These are phyloP conservation scores for Orthosia cruda DNA, from an alignment of 2,888 invertebrate genomes.

Conservation along the genomic window DNA sequence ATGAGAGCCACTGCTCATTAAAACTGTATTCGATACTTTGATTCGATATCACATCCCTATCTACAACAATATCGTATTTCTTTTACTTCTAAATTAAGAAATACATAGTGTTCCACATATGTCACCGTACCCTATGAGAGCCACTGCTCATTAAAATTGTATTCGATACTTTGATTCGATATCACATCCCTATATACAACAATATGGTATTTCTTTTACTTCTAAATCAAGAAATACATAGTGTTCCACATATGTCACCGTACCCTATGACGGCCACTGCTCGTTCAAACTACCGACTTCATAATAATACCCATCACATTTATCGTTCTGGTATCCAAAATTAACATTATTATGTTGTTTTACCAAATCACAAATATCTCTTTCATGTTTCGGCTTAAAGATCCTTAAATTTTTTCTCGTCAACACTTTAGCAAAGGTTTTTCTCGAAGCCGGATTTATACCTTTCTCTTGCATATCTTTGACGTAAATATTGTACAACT, in stretches of 20 bases:
- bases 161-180: too few species aligned
- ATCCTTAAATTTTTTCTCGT: slow-evolving; percentile 77
- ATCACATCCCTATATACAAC: too few species aligned
- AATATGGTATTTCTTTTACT: too few species aligned
- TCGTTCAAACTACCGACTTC: slow-evolving; percentile 38
- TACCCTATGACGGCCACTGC: slow-evolving; percentile 49
- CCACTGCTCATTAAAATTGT: slow-evolving; percentile 42
- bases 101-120: neutral
- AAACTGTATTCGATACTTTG: neutral
- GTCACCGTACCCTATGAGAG: slow-evolving; percentile 31
- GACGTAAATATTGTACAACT: slow-evolving; percentile 79
- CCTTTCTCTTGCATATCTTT: slow-evolving; percentile 73
- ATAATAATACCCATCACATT: slow-evolving; percentile 34
- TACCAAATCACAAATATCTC: slow-evolving; percentile 77
- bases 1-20: slow-evolving; percentile 55
- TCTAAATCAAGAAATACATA: neutral
- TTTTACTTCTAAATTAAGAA: neutral
- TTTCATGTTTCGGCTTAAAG: slow-evolving; percentile 81
- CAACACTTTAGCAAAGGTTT: slow-evolving; percentile 81
- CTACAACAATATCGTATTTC: too few species aligned
- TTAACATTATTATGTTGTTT: slow-evolving; percentile 74
- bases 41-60: too few species aligned
- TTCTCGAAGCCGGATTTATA: slow-evolving; percentile 78
- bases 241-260: neutral
- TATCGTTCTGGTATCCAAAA: slow-evolving; percentile 25